phyloP scores from a whole-genome alignment of 2,888 invertebrate species.

The Amblyjoppa fuscipennis region DNA sequence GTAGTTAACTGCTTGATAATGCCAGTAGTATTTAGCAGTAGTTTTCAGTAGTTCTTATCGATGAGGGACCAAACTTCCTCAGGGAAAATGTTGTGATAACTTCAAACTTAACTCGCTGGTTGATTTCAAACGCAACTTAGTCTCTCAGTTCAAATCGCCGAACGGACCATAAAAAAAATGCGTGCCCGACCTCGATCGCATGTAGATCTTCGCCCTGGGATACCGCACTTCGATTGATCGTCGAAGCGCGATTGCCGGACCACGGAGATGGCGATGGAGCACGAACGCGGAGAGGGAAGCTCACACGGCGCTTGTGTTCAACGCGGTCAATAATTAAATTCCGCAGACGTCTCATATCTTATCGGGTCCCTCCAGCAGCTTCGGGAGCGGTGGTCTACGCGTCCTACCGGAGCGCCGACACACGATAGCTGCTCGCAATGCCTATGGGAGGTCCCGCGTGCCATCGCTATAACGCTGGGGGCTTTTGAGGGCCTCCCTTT shows the following conservation, averaged over 20 bases:
- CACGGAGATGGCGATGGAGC: slow-evolving; percentile 29
- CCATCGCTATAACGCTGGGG: slow-evolving; percentile 36
- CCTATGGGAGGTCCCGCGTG: slow-evolving; percentile 53
- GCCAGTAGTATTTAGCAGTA: too few species aligned
- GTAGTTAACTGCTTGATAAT: too few species aligned
- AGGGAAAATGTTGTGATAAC: not conserved
- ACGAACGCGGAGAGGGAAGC: slow-evolving; percentile 45
- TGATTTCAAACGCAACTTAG: too few species aligned
- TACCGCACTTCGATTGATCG: slow-evolving; percentile 41
- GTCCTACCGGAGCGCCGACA: slow-evolving; percentile 20
- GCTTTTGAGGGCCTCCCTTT: slow-evolving; percentile 9
- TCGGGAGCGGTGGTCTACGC: slow-evolving; percentile 33
- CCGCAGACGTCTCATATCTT: slow-evolving; percentile 73
- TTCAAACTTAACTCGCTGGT: not conserved
- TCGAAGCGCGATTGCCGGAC: slow-evolving; percentile 23
- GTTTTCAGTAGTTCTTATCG: too few species aligned
- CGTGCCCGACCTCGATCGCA: not conserved
- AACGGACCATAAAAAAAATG: not conserved
- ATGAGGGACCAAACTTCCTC: not conserved
- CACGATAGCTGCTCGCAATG: slow-evolving; percentile 39
- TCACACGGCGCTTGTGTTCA: slow-evolving; percentile 65
- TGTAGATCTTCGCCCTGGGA: not conserved
- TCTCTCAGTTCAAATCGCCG: too few species aligned
- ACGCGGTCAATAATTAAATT: slow-evolving; percentile 74
- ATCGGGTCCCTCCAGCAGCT: slow-evolving; percentile 61